Evolutionary conservation across 2,113 vertebrate species (phyloP).

Genomic region (Elephantulus edwardii): DNA sequence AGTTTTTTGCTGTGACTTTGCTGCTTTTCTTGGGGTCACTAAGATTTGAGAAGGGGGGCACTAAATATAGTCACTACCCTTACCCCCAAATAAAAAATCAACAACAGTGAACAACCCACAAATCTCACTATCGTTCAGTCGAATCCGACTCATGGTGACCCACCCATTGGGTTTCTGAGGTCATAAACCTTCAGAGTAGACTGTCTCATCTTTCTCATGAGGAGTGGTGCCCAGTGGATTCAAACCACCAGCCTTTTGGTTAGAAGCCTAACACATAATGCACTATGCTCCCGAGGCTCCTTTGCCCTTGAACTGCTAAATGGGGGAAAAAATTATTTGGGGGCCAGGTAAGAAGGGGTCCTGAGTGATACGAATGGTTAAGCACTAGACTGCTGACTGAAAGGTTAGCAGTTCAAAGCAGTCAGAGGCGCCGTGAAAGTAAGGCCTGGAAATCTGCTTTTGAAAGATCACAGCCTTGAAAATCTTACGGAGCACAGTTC

Average conservation of each 20-base stretch:
- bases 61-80: not conserved
- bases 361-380: not conserved
- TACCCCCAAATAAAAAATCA: constrained; percentile 8
- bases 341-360: not conserved
- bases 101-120: too few relatives aligned
- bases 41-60: not conserved
- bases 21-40: not conserved
- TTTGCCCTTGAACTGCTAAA: too few relatives aligned
- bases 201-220: too few relatives aligned
- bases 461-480: not conserved
- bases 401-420: not conserved
- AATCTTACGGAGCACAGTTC: not conserved
- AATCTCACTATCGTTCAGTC: too few relatives aligned
- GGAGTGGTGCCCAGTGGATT: too few relatives aligned
- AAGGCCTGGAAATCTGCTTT: not conserved
- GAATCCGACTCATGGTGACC: too few relatives aligned
- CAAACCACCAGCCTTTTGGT: too few relatives aligned
- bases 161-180: too few relatives aligned
- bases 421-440: not conserved
- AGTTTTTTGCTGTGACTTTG: not conserved
- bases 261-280: too few relatives aligned
- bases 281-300: too few relatives aligned
- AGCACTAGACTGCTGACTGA: not conserved
- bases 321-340: not conserved
- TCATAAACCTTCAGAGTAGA: too few relatives aligned